A percentile compares a stretch with the other conserved stretches of the same genome.
Conservation (phyloP, 2,797 vertebrate genomes). For the Fratercula arctica region DNA sequence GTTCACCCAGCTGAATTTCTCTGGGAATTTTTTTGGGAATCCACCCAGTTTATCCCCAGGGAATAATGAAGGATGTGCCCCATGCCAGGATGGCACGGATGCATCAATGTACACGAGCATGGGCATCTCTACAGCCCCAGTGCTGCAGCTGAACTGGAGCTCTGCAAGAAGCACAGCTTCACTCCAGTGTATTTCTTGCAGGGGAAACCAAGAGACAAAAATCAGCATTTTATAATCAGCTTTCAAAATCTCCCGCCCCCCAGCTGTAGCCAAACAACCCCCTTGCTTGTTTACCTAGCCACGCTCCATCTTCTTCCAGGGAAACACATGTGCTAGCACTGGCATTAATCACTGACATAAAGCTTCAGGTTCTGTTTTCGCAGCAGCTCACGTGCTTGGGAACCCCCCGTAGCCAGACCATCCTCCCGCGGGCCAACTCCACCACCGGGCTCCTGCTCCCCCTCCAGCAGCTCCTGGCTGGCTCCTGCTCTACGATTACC, state of each 20-base stretch:
- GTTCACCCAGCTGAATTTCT: not conserved
- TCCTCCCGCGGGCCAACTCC: rapidly evolving
- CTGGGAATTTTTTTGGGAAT: not conserved
- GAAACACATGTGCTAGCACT: rapidly evolving
- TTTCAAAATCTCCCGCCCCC: not conserved
- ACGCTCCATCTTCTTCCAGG: rapidly evolving
- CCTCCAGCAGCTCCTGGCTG: not conserved
- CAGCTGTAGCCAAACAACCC: not conserved
- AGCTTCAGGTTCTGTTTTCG: not conserved
- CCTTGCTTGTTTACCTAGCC: not conserved
- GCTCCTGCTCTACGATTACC: not conserved
- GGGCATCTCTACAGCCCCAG: not conserved
- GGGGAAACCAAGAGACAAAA: not conserved
- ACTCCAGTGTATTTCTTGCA: not conserved
- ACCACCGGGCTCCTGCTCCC: not conserved
- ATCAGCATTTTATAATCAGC: not conserved
- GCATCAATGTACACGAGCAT: rapidly evolving
- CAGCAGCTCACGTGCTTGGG: not conserved
- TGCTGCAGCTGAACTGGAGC: not conserved
- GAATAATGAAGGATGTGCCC: not conserved
- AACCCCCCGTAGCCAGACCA: not conserved
- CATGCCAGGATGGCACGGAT: rapidly evolving
- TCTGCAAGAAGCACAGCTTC: not conserved
- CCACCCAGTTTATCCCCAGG: not conserved
- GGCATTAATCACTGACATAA: not conserved